phyloP scores from a whole-genome alignment of 2,888 invertebrate species.

The Syritta pipiens region DNA sequence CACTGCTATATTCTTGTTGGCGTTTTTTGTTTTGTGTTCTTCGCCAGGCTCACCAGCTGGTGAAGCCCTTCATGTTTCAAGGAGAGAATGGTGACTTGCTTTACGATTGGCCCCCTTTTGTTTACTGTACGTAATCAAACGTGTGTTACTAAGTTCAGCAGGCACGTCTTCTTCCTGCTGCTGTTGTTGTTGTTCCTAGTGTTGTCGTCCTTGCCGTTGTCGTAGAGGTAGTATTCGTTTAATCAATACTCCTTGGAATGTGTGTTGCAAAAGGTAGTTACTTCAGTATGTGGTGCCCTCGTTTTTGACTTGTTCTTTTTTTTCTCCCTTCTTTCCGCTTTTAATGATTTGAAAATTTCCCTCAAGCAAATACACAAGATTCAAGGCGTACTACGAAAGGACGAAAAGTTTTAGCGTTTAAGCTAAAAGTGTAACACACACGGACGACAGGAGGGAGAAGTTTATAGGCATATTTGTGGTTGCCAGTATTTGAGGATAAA shows the following conservation, averaged over 20 bases:
- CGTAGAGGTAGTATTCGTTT: conserved; percentile 47
- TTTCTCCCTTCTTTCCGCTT: conserved; percentile 16
- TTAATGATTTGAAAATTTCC: conserved; percentile 37
- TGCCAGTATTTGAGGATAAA: conserved; percentile 24
- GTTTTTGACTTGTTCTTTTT: conserved; percentile 18
- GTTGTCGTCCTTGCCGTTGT: conserved; percentile 11
- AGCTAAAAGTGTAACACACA: conserved; percentile 5
- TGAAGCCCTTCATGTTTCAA: conserved; percentile 48
- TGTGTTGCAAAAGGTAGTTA: conserved; percentile 35
- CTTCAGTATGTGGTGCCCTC: conserved; percentile 33
- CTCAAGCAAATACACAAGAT: conserved; percentile 16
- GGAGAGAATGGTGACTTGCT: conserved; percentile 59
- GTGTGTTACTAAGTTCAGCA: conserved; percentile 69
- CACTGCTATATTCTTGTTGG: neutral
- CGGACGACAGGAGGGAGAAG: neutral
- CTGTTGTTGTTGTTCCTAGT: conserved; percentile 5
- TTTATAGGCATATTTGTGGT: conserved; percentile 36
- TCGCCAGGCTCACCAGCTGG: conserved; percentile 38
- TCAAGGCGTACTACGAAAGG: conserved; percentile 18
- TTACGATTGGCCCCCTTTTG: conserved; percentile 71
- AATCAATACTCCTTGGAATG: conserved; percentile 63
- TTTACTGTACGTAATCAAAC: conserved; percentile 77
- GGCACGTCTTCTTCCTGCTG: conserved; percentile 7
- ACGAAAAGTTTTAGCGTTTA: conserved; percentile 4
- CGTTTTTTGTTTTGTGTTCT: conserved; percentile 64